A percentile compares a stretch with the other conserved stretches of the same genome.
These are phyloP conservation scores for Lithophane socia DNA, from an alignment of 2,888 invertebrate species.

Conservation along the genomic window DNA sequence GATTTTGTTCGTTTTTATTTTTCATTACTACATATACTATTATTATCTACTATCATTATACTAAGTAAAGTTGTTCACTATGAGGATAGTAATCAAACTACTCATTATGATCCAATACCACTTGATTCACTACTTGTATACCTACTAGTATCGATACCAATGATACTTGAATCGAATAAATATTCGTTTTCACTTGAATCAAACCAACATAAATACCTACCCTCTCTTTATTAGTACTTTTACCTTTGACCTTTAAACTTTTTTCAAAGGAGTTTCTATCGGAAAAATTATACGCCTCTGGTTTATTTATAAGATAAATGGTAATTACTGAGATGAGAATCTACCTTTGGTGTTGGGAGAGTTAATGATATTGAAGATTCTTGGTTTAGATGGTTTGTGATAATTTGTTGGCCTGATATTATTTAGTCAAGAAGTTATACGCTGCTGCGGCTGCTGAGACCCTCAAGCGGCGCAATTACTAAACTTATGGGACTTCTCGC, in stretches of 20 bases:
- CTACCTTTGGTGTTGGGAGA: constrained; percentile 23
- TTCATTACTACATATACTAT: too few species aligned
- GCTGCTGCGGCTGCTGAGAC: too few species aligned
- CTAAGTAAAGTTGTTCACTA: neutral
- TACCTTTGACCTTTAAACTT: constrained; percentile 24
- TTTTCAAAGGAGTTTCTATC: constrained; percentile 25
- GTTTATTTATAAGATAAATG: constrained; percentile 45
- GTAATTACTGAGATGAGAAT: constrained; percentile 47
- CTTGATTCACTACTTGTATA: constrained; percentile 5
- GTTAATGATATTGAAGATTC: constrained; percentile 33
- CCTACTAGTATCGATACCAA: constrained; percentile 8
- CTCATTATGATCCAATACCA: neutral
- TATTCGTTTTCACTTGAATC: constrained; percentile 7
- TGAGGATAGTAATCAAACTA: neutral
- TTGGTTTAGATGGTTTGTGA: constrained; percentile 14
- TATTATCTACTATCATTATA: neutral
- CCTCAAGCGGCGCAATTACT: too few species aligned
- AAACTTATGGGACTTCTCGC: too few species aligned
- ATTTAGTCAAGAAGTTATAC: neutral
- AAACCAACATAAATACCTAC: neutral
- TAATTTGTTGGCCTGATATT: neutral
- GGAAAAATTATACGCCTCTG: constrained; percentile 46
- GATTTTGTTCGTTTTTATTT: neutral
- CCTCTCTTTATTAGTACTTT: neutral
- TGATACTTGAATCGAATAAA: constrained; percentile 1